Evolutionary conservation across 2,888 invertebrate species (phyloP), one percentile per base, ranked within the genome.

Genomic region (Amphipoea oculea): DNA sequence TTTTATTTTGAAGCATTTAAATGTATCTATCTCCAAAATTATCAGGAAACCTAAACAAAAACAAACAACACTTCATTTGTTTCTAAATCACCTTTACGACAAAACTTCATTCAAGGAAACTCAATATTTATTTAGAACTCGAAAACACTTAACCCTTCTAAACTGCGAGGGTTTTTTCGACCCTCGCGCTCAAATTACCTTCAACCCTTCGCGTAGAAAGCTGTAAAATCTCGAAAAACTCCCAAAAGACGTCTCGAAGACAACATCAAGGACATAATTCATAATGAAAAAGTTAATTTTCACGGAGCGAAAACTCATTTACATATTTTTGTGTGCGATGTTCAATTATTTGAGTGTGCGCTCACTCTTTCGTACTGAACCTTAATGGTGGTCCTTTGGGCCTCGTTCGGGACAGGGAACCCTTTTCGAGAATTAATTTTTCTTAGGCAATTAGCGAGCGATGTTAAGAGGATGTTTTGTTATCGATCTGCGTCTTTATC

Each of bases 251-350:
- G 88, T 86, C 87, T 88, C 90, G 92, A 96, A 96, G 96, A 96
- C 95, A 94, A 90, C 92, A 92, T 95, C 91, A 93, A 95, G 92
- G 96, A 96, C 96, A 96, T 97, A 96, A 96, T 96, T 96, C 97
- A 97, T 96, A 93, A 96, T 96, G 97, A 96, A 97, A 96, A 97
- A 97, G 96, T 97, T 96, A 96, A 96, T 96, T 97, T 96, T 95
- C 95, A 92, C 94, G 91, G 92, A 91, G 93, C 91, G 89, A 91
- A 92, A 93, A 89, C 93, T 94, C 94, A 96, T 97, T 96, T 97
- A 94, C 97, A 97, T 97, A 96, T 96, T 96, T 97, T 96, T 95
- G 95, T 94, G 91, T 91, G 92, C 94, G 88, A 91, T 91, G 92
- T 94, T 94, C 96, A 95, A 96, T 96, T 96, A 97, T 96, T 95